Evolutionary conservation across 2,113 vertebrate species (phyloP), one percentile per base, ranked within the genome.

Genomic region (Aphyosemion australe): DNA sequence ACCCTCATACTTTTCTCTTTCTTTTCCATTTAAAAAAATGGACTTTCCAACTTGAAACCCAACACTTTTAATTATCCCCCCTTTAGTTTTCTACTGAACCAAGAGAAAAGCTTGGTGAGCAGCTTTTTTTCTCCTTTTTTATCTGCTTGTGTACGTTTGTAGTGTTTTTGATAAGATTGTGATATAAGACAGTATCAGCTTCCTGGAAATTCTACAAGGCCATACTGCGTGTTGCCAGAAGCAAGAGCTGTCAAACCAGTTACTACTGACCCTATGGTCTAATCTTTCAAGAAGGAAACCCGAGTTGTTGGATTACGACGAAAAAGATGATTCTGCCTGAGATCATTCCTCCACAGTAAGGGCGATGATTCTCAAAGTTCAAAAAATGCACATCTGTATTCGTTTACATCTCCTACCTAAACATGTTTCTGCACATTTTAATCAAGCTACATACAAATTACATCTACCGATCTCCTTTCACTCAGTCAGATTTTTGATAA

Each of bases 11-110:
- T 26, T 57, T 46, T 65, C 70, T 87, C 65, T 74, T 80, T 79
- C 68, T 76, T 39, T 75, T 79, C 66, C 75, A 85, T 84, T 37
- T 5, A 37, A 86, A 87, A 85, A 80, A 76, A 75, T 31, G 70
- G 84, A 84, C 85, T 90, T 92, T 91, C 87, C 85, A 86, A 87
- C 78, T 83, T 86, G 90, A 86, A 92, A 92, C 84, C 75, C 59
- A 76, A 92, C 69, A 82, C 91, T 64, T 80, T 67, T 86, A 91
- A 91, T 91, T 90, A 89, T 57, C 74, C 64, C 60, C 64, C 51
- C 42, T 42, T 55, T 31, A 21, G 32, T 81, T 80, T 79, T 65
- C 65, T 65, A 67, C 76, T 64, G 79, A 79, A 78, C 73, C 68
- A 74, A 16, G 9, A 1, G 1, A 79, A 76, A 74, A 39, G 42